A percentile compares a stretch with the other conserved stretches of the same genome.
Evolutionary conservation across 2,888 invertebrate species (phyloP).

Genomic region (Brenthis daphne): DNA sequence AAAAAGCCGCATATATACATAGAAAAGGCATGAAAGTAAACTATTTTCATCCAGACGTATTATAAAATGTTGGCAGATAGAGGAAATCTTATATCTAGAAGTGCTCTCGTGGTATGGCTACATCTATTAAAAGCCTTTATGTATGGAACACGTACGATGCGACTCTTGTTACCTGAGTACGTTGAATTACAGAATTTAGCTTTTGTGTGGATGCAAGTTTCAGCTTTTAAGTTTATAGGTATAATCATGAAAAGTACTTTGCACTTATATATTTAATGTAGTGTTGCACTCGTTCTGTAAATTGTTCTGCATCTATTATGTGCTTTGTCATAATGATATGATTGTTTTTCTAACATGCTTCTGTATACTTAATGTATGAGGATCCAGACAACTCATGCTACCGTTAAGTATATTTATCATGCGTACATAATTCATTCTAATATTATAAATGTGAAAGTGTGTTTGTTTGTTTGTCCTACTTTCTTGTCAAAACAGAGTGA

Average conservation of each 20-base stretch:
- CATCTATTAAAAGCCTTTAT: slow-evolving; percentile 3
- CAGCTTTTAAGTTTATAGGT: slow-evolving; percentile 18
- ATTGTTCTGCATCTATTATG: background rate
- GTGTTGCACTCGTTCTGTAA: background rate
- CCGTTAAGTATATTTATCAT: too few species aligned
- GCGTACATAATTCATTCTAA: too few species aligned
- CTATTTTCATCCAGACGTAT: too few species aligned
- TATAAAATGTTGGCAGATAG: background rate
- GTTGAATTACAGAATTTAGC: slow-evolving; percentile 15
- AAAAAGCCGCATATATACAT: too few species aligned
- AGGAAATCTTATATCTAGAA: slow-evolving; percentile 2
- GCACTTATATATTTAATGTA: background rate
- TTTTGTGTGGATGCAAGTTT: slow-evolving; percentile 10
- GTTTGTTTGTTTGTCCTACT: too few species aligned
- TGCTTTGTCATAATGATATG: background rate
- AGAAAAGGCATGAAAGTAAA: too few species aligned
- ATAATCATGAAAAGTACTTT: slow-evolving; percentile 15
- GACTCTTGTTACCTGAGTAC: slow-evolving; percentile 13
- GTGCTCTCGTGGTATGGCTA: background rate
- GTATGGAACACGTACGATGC: slow-evolving; percentile 1
- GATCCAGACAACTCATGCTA: too few species aligned
- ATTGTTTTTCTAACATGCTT: background rate
- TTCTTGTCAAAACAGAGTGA: too few species aligned
- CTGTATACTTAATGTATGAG: too few species aligned
- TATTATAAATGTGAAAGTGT: too few species aligned